These are phyloP conservation scores for Oriolus oriolus DNA, from an alignment of 2,113 vertebrate genomes.

Conservation along the genomic window DNA sequence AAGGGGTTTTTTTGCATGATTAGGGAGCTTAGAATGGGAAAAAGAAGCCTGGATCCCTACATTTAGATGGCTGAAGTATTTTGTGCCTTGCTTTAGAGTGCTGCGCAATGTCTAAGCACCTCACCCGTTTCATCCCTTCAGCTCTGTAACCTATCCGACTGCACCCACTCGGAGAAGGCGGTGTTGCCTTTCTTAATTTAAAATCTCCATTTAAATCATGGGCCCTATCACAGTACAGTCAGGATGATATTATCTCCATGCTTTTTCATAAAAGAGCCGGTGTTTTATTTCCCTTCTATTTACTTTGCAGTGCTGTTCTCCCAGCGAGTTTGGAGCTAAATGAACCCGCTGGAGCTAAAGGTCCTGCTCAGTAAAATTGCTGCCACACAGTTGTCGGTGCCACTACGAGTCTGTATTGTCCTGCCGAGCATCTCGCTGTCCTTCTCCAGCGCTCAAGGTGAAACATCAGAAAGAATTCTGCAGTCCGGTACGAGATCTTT, in stretches of 20 bases:
- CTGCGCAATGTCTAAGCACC: neutral
- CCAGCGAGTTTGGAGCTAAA: slow-evolving; percentile 3
- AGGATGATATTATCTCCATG: slow-evolving; percentile 19
- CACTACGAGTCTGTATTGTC: neutral
- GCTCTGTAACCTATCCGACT: slow-evolving; percentile 6
- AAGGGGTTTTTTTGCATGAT: neutral
- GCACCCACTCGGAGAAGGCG: neutral
- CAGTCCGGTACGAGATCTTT: slow-evolving; percentile 76
- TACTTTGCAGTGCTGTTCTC: neutral
- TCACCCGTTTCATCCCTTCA: neutral
- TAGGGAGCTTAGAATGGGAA: neutral
- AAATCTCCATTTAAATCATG: slow-evolving; percentile 34
- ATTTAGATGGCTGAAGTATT: neutral
- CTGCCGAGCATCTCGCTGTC: slow-evolving; percentile 42
- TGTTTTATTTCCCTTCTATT: slow-evolving; percentile 63
- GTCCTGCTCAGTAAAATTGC: slow-evolving; percentile 27
- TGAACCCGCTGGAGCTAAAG: slow-evolving; percentile 38
- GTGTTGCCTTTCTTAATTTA: slow-evolving; percentile 55
- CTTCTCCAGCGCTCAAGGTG: slow-evolving; percentile 76
- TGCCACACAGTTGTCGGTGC: neutral
- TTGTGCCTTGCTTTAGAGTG: neutral
- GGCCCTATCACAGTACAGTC: neutral
- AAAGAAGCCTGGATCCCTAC: neutral
- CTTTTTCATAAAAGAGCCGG: slow-evolving; percentile 55
- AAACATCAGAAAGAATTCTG: slow-evolving; percentile 81